Evolutionary conservation across 92 coral and sea anemone genomes (phyloP).

Genomic region (Parazoanthus swiftii): DNA sequence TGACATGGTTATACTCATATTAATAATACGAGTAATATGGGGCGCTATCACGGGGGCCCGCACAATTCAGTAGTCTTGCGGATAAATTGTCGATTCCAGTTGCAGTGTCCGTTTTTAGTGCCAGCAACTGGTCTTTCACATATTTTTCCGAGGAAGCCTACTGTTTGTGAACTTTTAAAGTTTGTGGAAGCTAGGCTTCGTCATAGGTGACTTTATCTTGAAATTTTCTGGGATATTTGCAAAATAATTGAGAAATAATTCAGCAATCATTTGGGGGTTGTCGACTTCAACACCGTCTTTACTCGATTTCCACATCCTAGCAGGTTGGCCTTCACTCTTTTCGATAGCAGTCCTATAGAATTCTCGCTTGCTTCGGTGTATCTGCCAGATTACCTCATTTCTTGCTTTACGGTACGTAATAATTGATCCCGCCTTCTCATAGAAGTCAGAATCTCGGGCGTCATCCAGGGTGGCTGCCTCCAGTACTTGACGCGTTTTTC

Average conservation of each 20-base stretch:
- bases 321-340: background rate
- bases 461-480: too few species aligned
- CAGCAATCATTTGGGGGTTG: constrained; percentile 35
- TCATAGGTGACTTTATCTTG: background rate
- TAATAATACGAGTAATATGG: constrained; percentile 32
- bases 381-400: constrained; percentile 31
- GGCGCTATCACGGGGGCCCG: constrained; percentile 36
- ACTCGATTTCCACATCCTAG: constrained; percentile 32
- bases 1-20: constrained; percentile 34
- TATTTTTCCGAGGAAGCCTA: constrained; percentile 17
- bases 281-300: constrained; percentile 23
- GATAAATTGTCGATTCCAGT: constrained; percentile 32
- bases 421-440: constrained; percentile 25
- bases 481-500: constrained; percentile 35
- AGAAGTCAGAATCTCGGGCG: background rate
- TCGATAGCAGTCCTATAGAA: background rate
- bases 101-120: constrained; percentile 22
- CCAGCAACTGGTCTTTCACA: constrained; percentile 21
- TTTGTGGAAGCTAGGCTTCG: constrained; percentile 18
- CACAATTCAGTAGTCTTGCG: constrained; percentile 39
- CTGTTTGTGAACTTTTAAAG: constrained; percentile 7
- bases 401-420: constrained; percentile 25
- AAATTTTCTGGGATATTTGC: background rate
- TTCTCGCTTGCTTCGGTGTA: constrained; percentile 36
- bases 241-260: constrained; percentile 36